Base-by-base conservation (phyloP, 92 coral and sea anemone genomes). In the Phenganax subtilis region DNA sequence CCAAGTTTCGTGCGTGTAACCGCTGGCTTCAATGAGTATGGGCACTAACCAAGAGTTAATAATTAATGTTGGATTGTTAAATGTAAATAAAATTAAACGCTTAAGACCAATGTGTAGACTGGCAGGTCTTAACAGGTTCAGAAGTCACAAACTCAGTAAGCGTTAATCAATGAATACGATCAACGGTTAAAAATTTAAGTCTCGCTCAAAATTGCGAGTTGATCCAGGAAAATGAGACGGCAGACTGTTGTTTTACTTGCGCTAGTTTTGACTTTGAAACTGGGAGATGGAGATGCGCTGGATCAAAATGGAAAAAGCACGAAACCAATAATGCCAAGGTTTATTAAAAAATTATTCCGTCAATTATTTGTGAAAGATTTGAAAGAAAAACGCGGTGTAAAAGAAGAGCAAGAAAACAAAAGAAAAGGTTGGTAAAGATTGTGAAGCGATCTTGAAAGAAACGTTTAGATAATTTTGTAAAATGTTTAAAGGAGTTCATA, bases 301-400 rank as follows among this genome's bases (percentile, higher is more conserved):
- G 74, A 52, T 15, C 73, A 79, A 64, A 59, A 75, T 25, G 71
- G 59, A 52, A 59, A 27, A 17, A 64, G 27, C n/a, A 53, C 16
- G 6, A 62, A 79, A 52, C 53, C 72, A 16, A 79, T 56, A 16
- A 79, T 56, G 74, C 62, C 83, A 64, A 63, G 17, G 54, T 79
- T 79, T 47, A 79, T 79, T 3, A 44, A 30, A 63, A 79, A 17
- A 54, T 79, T 79, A 27, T 62, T 79, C 47, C 59, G 69, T 11
- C 56, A 79, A 25, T 56, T 79, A 10, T 54, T 79, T 62, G 83
- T 27, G 55, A 65, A 52, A 15, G 73, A 79, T 12, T 47, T 54
- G 20, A 54, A 63, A 12, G 69, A 79, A 37, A 47, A 56, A 25
- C 55, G 57, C 7, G 62, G 54, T 6, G 73, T 27, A 9, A 56